Evolutionary conservation across 2,888 invertebrate genomes (phyloP).

Genomic region (Drosophila algonquin): DNA sequence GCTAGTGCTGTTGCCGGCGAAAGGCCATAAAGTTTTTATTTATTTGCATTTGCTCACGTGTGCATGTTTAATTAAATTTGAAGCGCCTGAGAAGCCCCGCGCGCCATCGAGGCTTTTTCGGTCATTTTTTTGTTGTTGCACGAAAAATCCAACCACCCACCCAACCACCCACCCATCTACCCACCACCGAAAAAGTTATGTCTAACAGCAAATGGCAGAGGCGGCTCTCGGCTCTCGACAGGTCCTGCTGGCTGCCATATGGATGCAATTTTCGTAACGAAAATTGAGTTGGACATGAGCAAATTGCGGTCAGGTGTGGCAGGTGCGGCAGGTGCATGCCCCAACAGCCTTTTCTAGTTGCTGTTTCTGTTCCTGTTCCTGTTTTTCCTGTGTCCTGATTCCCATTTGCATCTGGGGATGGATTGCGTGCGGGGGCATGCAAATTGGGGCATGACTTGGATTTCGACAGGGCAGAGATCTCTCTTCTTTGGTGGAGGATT

Average conservation of each 20-base stretch:
- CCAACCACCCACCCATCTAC: slow-evolving; percentile 7
- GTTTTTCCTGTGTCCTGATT: slow-evolving; percentile 16
- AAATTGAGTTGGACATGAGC: slow-evolving; percentile 78
- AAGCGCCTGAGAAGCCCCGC: slow-evolving; percentile 66
- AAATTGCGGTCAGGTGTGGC: slow-evolving; percentile 70
- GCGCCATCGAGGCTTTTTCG: slow-evolving; percentile 46
- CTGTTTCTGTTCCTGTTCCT: slow-evolving; percentile 14
- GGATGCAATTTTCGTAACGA: slow-evolving; percentile 78
- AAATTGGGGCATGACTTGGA: slow-evolving; percentile 78
- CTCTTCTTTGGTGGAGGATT: neutral
- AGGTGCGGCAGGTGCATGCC: slow-evolving; percentile 21
- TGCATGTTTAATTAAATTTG: slow-evolving; percentile 81
- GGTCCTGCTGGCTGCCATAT: slow-evolving; percentile 52
- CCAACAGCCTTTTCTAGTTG: slow-evolving; percentile 41
- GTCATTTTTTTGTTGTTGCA: slow-evolving; percentile 26
- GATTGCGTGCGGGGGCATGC: slow-evolving; percentile 51
- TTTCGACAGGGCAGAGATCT: slow-evolving; percentile 59
- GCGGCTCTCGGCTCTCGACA: neutral
- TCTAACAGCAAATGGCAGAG: slow-evolving; percentile 55
- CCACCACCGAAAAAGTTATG: slow-evolving; percentile 59
- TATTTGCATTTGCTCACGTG: slow-evolving; percentile 80
- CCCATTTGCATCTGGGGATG: slow-evolving; percentile 7
- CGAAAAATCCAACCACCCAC: neutral
- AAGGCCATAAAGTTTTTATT: slow-evolving; percentile 80
- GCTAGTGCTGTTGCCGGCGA: slow-evolving; percentile 37